Percentiles rank a stretch among this genome's conserved stretches.
Conservation (phyloP, 2,888 invertebrate species). For the Psococerastis gibbosa region DNA sequence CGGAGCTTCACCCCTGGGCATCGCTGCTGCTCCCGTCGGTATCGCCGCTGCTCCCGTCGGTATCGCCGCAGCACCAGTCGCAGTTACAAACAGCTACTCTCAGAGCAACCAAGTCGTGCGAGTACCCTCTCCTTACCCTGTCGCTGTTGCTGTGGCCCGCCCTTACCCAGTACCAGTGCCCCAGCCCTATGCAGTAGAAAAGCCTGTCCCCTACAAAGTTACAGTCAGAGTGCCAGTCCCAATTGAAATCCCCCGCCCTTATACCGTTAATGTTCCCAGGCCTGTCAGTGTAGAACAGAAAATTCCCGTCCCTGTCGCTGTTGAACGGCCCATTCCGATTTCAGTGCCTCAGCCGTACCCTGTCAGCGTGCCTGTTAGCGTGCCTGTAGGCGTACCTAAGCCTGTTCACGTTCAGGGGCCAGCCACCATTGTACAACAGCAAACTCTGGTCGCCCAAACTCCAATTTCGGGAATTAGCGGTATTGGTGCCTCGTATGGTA, state of each 20-base stretch:
- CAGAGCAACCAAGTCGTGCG: neutral
- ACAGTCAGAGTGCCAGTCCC: constrained; percentile 16
- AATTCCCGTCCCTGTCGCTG: constrained; percentile 16
- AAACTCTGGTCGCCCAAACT: neutral
- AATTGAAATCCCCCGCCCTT: constrained; percentile 16
- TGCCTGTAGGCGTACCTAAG: constrained; percentile 21
- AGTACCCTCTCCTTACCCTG: constrained; percentile 14
- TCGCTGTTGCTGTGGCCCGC: constrained; percentile 13
- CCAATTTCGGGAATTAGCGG: neutral
- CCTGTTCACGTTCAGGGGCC: constrained; percentile 14
- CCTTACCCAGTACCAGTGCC: constrained; percentile 16
- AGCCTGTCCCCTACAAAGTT: constrained; percentile 15
- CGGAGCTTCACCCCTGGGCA: constrained; percentile 6
- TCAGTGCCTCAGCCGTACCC: constrained; percentile 14
- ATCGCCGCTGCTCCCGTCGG: constrained; percentile 2
- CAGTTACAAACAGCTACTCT: neutral
- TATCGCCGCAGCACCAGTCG: neutral
- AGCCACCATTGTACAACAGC: constrained; percentile 5
- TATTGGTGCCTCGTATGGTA: neutral
- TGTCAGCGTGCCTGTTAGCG: constrained; percentile 15
- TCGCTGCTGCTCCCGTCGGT: constrained; percentile 12
- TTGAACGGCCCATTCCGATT: constrained; percentile 13
- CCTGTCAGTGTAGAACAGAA: constrained; percentile 16
- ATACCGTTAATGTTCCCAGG: constrained; percentile 15
- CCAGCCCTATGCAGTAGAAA: constrained; percentile 16